Evolutionary conservation across 2,113 vertebrate species (phyloP).

Genomic region (Ginglymostoma cirratum): DNA sequence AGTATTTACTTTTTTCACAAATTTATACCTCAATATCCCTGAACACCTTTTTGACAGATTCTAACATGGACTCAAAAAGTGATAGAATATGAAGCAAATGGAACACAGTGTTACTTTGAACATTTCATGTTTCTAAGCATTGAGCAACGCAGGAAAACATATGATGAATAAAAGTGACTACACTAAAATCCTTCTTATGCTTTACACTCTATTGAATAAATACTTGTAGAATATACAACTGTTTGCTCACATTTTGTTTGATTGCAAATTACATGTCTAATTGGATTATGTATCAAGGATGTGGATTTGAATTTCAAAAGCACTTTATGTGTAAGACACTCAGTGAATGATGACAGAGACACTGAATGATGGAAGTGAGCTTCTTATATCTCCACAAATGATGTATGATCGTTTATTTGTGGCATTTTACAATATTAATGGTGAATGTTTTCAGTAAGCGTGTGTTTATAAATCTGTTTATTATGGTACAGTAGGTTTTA

Average conservation of each 20-base stretch:
- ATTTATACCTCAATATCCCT: background rate
- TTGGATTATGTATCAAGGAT: slow-evolving; percentile 9
- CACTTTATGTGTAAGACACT: background rate
- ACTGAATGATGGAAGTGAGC: background rate
- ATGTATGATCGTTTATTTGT: background rate
- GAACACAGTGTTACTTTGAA: background rate
- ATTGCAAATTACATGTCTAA: background rate
- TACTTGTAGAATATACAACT: background rate
- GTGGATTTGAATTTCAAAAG: slow-evolving; percentile 21
- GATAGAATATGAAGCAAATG: background rate
- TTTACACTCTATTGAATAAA: slow-evolving; percentile 22
- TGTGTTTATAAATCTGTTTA: background rate
- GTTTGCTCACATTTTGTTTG: background rate
- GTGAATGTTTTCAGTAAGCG: background rate
- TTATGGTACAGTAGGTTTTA: background rate
- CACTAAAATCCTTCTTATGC: background rate
- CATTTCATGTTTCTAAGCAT: background rate
- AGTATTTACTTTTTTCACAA: background rate
- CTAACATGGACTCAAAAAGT: background rate
- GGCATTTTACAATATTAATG: background rate
- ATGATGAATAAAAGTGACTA: background rate
- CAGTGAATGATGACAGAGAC: background rate
- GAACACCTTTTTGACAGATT: background rate
- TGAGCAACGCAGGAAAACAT: background rate
- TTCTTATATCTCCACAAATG: background rate